Evolutionary conservation across 2,888 invertebrate species (phyloP).

Genomic region (Drosophila lutescens): DNA sequence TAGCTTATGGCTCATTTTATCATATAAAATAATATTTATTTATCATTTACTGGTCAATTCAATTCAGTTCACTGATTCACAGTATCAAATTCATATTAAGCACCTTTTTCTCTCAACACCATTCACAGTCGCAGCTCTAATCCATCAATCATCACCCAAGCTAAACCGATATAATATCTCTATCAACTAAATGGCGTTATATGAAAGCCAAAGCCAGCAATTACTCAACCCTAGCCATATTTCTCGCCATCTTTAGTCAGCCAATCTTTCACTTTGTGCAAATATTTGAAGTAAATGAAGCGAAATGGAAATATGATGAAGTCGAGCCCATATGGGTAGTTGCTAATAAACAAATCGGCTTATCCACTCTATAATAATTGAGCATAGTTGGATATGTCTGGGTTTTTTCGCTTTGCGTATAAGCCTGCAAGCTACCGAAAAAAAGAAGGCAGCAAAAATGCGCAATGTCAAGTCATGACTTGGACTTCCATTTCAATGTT

Average conservation of each 20-base stretch:
- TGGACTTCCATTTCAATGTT: slow-evolving; percentile 70
- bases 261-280: slow-evolving; percentile 51
- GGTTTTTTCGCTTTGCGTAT: background rate
- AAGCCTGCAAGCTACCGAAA: slow-evolving; percentile 56
- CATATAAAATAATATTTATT: too few relatives aligned
- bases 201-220: slow-evolving; percentile 13
- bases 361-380: slow-evolving; percentile 15
- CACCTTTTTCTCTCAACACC: background rate
- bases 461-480: slow-evolving; percentile 61
- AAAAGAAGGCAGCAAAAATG: slow-evolving; percentile 20
- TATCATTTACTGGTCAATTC: too few relatives aligned
- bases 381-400: slow-evolving; percentile 39
- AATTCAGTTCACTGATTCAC: too few relatives aligned
- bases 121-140: background rate
- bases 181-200: slow-evolving; percentile 31
- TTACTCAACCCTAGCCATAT: slow-evolving; percentile 21
- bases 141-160: slow-evolving; percentile 37
- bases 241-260: slow-evolving; percentile 16
- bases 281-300: slow-evolving; percentile 47
- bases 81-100: background rate
- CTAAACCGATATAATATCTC: slow-evolving; percentile 29
- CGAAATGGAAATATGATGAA: slow-evolving; percentile 15
- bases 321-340: slow-evolving; percentile 17
- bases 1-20: too few relatives aligned
- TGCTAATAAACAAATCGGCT: slow-evolving; percentile 25